Percentiles rank a stretch among this genome's conserved stretches.
Conservation (phyloP, 2,797 vertebrate genomes). For the Falco berigora region DNA sequence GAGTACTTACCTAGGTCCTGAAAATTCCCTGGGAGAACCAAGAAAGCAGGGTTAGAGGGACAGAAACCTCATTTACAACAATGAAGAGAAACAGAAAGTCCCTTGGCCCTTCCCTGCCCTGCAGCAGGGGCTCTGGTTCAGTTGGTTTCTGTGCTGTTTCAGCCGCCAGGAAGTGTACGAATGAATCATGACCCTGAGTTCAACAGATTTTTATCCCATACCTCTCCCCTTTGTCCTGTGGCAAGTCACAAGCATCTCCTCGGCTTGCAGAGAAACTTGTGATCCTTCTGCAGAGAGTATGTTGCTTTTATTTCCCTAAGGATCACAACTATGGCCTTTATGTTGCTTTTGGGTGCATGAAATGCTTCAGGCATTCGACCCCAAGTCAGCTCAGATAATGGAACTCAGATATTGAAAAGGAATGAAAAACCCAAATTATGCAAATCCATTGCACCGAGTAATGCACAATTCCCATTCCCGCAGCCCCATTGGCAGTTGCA, state of each 20-base stretch:
- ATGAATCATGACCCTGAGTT: neutral
- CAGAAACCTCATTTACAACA: neutral
- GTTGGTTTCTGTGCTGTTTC: neutral
- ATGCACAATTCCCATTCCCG: neutral
- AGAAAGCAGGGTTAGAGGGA: neutral
- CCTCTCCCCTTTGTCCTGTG: neutral
- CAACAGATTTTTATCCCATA: neutral
- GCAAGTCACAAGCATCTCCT: neutral
- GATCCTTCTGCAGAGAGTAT: neutral
- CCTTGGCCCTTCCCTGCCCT: neutral
- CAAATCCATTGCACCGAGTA: neutral
- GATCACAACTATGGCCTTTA: neutral
- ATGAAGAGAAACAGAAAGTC: neutral
- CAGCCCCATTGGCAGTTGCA: neutral
- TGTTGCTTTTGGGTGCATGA: neutral
- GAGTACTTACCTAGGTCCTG: neutral
- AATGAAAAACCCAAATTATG: slow-evolving; percentile 22
- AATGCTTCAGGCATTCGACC: slow-evolving; percentile 3
- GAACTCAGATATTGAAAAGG: slow-evolving; percentile 27
- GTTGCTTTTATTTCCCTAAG: slow-evolving; percentile 3
- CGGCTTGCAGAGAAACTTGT: neutral
- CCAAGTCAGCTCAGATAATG: slow-evolving; percentile 36
- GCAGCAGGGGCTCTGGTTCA: neutral
- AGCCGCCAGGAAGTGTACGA: neutral
- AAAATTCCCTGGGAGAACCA: neutral